These are phyloP conservation scores for Phenganax subtilis DNA, from an alignment of 92 coral and sea anemone genomes.

Conservation along the genomic window DNA sequence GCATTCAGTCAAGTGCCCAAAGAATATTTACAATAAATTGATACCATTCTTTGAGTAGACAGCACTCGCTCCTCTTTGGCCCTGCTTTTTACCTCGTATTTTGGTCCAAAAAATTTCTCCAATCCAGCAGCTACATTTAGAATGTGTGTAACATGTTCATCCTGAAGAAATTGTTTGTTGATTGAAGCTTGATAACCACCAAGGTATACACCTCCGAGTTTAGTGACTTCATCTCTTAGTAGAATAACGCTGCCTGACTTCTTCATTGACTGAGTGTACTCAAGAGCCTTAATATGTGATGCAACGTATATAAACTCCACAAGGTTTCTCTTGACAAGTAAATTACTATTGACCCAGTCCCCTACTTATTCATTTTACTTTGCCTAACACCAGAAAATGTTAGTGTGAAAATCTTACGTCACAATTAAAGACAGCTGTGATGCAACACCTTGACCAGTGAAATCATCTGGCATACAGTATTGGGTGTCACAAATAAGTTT, in stretches of 20 bases:
- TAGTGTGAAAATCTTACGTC: too few relatives aligned
- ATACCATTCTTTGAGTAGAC: neutral
- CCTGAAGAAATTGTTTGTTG: constrained; percentile 14
- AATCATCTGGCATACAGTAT: too few relatives aligned
- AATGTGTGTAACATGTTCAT: constrained; percentile 26
- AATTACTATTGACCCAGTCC: neutral
- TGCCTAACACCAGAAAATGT: too few relatives aligned
- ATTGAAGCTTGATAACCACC: constrained; percentile 31
- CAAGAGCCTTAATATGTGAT: constrained; percentile 10
- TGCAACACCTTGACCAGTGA: too few relatives aligned
- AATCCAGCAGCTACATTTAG: constrained; percentile 30
- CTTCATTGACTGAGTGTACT: constrained; percentile 30
- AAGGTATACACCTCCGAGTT: constrained; percentile 15
- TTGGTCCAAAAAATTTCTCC: constrained; percentile 39
- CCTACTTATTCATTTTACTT: neutral
- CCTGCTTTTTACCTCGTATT: constrained; percentile 14
- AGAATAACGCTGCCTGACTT: constrained; percentile 29
- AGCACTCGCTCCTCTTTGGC: neutral
- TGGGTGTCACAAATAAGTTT: too few relatives aligned
- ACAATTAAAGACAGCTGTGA: too few relatives aligned
- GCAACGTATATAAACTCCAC: neutral
- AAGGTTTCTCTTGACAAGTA: neutral
- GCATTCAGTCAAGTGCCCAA: too few relatives aligned
- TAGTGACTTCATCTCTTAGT: neutral
- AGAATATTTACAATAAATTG: neutral